phyloP scores from a whole-genome alignment of 2,797 vertebrate species.

The Melanotaenia boesemani region DNA sequence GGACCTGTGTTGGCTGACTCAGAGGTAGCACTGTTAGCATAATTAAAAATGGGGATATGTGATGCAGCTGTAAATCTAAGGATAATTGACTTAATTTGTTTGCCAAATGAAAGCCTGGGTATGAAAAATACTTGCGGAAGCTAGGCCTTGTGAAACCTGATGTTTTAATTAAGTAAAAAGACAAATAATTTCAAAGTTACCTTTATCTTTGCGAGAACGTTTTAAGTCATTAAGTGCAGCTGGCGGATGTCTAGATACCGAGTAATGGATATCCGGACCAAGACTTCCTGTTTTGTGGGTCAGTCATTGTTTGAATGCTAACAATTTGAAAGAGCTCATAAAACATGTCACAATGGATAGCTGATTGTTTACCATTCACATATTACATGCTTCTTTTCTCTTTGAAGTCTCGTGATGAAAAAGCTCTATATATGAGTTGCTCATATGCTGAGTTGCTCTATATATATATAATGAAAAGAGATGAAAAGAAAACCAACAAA shows the following conservation, averaged over 20 bases:
- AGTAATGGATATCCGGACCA: neutral
- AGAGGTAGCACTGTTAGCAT: too few relatives aligned
- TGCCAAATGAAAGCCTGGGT: neutral
- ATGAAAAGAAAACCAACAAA: neutral
- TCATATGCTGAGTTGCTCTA: too few relatives aligned
- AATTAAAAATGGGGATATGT: too few relatives aligned
- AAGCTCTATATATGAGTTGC: too few relatives aligned
- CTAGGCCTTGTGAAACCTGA: neutral
- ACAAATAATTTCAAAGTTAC: neutral
- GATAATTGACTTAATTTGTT: neutral
- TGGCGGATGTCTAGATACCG: neutral
- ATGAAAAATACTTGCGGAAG: neutral
- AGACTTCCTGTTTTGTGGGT: constrained; percentile 2
- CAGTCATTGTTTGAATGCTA: neutral
- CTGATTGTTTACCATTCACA: too few relatives aligned
- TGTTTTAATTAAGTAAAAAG: neutral
- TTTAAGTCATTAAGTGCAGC: neutral
- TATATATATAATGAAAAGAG: too few relatives aligned
- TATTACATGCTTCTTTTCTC: too few relatives aligned
- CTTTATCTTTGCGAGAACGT: neutral
- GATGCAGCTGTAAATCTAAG: too few relatives aligned
- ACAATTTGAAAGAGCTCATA: neutral
- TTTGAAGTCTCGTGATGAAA: neutral
- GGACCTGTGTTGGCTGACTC: too few relatives aligned
- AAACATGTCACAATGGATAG: too few relatives aligned